Evolutionary conservation across 2,113 vertebrate species (phyloP), one percentile per base, ranked within the genome.

Genomic region (Pygoscelis adeliae): DNA sequence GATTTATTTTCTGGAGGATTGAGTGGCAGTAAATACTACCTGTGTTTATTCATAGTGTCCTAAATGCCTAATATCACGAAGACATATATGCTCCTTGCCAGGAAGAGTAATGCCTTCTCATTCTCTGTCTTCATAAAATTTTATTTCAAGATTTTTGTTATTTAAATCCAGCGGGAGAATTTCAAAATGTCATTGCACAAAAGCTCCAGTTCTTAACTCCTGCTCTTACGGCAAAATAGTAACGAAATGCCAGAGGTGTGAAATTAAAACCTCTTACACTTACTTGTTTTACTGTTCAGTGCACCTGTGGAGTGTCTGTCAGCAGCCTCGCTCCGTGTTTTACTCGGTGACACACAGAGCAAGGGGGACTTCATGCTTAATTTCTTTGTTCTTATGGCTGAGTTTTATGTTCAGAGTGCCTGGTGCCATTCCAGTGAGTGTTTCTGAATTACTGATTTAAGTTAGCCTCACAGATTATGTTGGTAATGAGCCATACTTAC

Each of bases 151-250:
- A 7, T 27, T 85, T 85, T 89, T 61, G 5, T 78, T 78, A 38
- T 32, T 87, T 71, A 92, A 93, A 63, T 63, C 65, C 73, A 32
- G 15, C 25, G 53, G 70, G 73, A 90, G 70, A 91, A 63, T 52
- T 78, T 90, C 10, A 71, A 34, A 82, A 38, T 72, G 66, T 63
- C n/a, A 4, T 79, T 93, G 34, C 56, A 44, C 22, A 53, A n/a
- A n/a, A 0, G 4, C 38, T 74, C 16, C 36, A 14, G 46, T 46
- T 88, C 72, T 87, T 32, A 40, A 25, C 32, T 63, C 30, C 14
- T 63, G 83, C 81, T 83, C 47, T 62, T 72, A 49, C 3, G 34
- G 80, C 86, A 70, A 72, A 89, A 77, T 50, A 86, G 87, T 49
- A 74, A 71, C 0, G 9, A 16, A 82, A 40, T 32, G n/a, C 20